Conservation (phyloP, 2,888 invertebrate genomes). For the Allacma fusca region DNA sequence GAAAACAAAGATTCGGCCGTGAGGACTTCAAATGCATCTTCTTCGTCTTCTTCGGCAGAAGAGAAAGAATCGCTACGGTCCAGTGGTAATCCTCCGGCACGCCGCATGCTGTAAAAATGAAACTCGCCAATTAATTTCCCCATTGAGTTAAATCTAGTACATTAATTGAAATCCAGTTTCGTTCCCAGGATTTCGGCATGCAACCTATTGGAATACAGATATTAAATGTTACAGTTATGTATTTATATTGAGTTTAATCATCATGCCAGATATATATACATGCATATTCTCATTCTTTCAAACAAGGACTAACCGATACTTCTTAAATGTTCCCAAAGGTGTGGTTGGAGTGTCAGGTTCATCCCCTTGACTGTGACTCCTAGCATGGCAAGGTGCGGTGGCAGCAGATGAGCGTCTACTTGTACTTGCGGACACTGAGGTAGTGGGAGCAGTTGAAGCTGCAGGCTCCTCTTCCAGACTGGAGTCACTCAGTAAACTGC, state of each 20-base stretch:
- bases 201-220: too few species aligned
- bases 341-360: conserved; percentile 48
- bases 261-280: too few species aligned
- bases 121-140: not conserved
- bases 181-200: too few species aligned
- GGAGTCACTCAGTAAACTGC: conserved; percentile 56
- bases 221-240: too few species aligned
- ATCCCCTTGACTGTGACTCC: conserved; percentile 59
- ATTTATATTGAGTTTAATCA: too few species aligned
- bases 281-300: not conserved
- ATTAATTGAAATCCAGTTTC: not conserved
- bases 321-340: conserved; percentile 34
- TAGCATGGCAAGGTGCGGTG: conserved; percentile 47
- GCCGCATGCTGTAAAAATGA: conserved; percentile 69
- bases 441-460: not conserved
- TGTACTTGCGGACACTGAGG: conserved; percentile 38
- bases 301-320: conserved; percentile 19
- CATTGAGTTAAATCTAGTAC: not conserved
- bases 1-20: conserved; percentile 92
- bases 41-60: conserved; percentile 80
- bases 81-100: conserved; percentile 68
- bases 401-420: conserved; percentile 46
- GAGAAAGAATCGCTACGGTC: conserved; percentile 85
- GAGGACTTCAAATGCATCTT: conserved; percentile 89
- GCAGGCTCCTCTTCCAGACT: conserved; percentile 54